These are phyloP conservation scores for Pogonomyrmex barbatus DNA, from an alignment of 1,140 invertebrate species.

Conservation along the genomic window DNA sequence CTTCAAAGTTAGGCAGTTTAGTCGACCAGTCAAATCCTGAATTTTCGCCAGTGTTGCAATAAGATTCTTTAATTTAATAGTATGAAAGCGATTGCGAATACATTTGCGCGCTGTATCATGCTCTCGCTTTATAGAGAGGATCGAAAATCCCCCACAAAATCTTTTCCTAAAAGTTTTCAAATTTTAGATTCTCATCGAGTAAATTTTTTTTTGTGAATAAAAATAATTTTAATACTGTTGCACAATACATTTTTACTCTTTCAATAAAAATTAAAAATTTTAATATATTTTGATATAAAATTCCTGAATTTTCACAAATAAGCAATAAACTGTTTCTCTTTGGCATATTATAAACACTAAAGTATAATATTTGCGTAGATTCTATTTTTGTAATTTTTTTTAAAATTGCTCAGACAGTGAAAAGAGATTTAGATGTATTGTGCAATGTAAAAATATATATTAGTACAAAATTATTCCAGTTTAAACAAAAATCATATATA, in stretches of 20 bases:
- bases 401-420: neutral
- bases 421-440: neutral
- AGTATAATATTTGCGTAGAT: neutral
- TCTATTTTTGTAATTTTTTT: neutral
- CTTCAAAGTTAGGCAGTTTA: constrained; percentile 42
- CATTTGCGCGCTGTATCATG: constrained; percentile 2
- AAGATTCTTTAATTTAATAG: neutral
- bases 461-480: neutral
- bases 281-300: neutral
- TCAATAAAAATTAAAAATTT: constrained; percentile 19
- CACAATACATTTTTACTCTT: neutral
- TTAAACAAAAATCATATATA: constrained; percentile 9
- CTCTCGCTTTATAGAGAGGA: neutral
- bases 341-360: neutral
- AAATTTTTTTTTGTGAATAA: neutral
- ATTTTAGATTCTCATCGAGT: neutral
- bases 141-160: neutral
- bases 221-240: neutral
- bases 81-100: constrained; percentile 1
- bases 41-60: constrained; percentile 33
- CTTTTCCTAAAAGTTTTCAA: neutral
- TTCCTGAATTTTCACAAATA: neutral
- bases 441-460: neutral
- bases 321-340: neutral
- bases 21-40: constrained; percentile 27